phyloP scores from a whole-genome alignment of 1,140 invertebrate genomes.

The Melanaphis sacchari region DNA sequence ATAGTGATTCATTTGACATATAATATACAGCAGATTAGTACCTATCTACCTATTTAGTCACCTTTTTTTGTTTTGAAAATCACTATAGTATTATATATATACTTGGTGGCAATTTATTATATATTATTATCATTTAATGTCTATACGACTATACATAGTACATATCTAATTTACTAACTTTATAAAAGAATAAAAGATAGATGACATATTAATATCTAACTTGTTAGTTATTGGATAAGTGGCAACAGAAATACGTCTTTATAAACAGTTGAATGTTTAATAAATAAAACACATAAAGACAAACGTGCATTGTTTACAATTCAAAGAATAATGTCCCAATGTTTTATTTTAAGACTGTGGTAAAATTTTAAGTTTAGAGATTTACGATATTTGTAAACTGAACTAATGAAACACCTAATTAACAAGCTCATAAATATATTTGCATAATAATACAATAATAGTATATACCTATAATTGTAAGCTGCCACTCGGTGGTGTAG shows the following conservation, averaged over 20 bases:
- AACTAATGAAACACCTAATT: not conserved
- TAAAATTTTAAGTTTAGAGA: not conserved
- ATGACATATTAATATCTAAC: not conserved
- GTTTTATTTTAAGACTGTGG: not conserved
- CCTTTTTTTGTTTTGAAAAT: no score
- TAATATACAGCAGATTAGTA: no score
- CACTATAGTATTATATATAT: no score
- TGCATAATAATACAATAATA: not conserved
- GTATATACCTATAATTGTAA: not conserved
- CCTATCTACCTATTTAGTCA: no score
- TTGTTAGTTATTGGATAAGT: not conserved
- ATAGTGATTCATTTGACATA: no score
- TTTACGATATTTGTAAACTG: not conserved
- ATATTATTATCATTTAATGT: no score
- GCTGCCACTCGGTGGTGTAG: not conserved
- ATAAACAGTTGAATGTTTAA: not conserved
- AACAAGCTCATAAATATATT: not conserved
- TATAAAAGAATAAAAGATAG: no score
- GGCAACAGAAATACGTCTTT: not conserved
- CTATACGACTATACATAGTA: no score
- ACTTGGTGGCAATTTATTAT: no score
- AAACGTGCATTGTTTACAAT: not conserved
- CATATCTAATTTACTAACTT: not conserved
- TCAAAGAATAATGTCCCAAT: not conserved
- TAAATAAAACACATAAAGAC: not conserved